phyloP scores from a whole-genome alignment of 2,888 invertebrate species.

The Drosophila borealis region DNA sequence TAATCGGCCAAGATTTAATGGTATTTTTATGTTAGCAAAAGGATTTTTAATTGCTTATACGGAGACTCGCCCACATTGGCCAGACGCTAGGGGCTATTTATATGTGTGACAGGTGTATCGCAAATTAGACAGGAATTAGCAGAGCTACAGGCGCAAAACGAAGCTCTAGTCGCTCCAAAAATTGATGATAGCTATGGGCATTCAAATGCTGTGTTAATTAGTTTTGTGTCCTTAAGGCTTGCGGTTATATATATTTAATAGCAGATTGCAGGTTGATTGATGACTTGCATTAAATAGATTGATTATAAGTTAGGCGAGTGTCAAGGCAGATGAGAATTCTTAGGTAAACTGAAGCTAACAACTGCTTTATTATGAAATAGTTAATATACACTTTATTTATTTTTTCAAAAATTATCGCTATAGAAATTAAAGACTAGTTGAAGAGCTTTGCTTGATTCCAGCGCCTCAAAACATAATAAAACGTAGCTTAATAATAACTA shows the following conservation, averaged over 20 bases:
- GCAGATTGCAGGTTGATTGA: conserved; percentile 33
- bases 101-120: conserved; percentile 57
- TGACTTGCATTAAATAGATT: conserved; percentile 12
- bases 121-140: conserved; percentile 69
- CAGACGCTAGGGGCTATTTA: conserved; percentile 28
- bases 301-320: not conserved
- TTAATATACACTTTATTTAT: no score
- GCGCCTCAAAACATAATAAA: no score
- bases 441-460: no score
- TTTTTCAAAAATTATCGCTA: no score
- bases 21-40: conserved; percentile 74
- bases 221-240: conserved; percentile 52
- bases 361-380: no score
- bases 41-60: conserved; percentile 72
- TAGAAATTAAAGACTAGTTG: no score
- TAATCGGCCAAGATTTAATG: conserved; percentile 73
- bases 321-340: not conserved
- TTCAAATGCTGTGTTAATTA: conserved; percentile 61
- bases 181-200: conserved; percentile 61
- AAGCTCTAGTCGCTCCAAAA: conserved; percentile 22
- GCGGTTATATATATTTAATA: conserved; percentile 5
- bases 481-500: no score
- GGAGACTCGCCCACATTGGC: conserved; percentile 20
- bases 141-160: conserved; percentile 27
- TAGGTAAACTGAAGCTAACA: not conserved